Evolutionary conservation across 2,113 vertebrate genomes (phyloP), one percentile per base, ranked within the genome.

Genomic region (Clarias magur): DNA sequence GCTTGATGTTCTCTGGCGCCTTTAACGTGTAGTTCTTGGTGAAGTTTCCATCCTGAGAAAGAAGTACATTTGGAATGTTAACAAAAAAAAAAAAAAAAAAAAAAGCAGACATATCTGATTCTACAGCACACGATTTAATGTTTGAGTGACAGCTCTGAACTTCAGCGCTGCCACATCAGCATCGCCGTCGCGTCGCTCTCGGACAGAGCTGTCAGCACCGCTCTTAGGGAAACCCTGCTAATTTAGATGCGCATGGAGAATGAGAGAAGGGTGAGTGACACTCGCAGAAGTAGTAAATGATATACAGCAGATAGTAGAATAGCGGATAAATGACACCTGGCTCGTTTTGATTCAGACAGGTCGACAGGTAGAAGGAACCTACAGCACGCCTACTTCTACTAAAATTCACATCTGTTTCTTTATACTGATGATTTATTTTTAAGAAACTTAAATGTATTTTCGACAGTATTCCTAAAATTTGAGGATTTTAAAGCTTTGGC

Each of bases 41-140:
- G 93, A 99, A 99, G 92, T 96, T 97, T 30, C 98, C 98, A 25
- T 96, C 95, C 98, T 99, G 91, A 62, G 86, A 13, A 91, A 91
- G 86, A 84, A 63, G 70, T 8, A 89, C 27, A 88, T 60, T 53
- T 78, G 57, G 85, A 60, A 89, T 27, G 59, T 84, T 82, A 25
- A 4, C 23, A 16, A 59, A 25, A 57, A 83, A 54, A 1, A 68
- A 10, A n/a, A n/a, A 4, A 30, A 16, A 59, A 25, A 57, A 83
- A 54, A 1, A 68, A 10, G 4, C 27, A 23, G 7, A 53, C 25
- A 30, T 59, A 17, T 38, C 2, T 48, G 72, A 60, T 62, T 62
- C 34, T n/a, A n/a, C 23, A 53, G 27, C 75, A 78, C 16, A 54
- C 73, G 6, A 25, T 78, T 78, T 27, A 7, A 17, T 56, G 16